Evolutionary conservation across 1,140 invertebrate genomes (phyloP).

Genomic region (Cephus cinctus): DNA sequence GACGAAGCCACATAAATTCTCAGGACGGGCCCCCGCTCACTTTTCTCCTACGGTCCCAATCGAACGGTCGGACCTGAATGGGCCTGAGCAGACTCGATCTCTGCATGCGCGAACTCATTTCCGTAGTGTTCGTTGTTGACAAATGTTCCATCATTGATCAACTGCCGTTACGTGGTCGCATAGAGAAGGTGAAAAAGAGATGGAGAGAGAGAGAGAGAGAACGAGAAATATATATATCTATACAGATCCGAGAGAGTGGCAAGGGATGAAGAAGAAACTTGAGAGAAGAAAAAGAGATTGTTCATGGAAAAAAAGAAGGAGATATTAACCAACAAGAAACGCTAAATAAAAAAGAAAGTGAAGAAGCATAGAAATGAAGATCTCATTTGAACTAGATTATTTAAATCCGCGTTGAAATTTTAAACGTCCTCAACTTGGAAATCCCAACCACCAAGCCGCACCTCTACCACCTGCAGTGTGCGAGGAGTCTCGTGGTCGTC

Average conservation of each 20-base stretch:
- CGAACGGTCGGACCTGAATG: too few relatives aligned
- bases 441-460: slow-evolving; percentile 40
- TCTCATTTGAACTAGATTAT: too few relatives aligned
- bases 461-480: slow-evolving; percentile 45
- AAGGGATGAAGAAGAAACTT: slow-evolving; percentile 4
- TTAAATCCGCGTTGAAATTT: slow-evolving; percentile 26
- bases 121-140: too few relatives aligned
- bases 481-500: slow-evolving; percentile 23
- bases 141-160: slow-evolving; percentile 39
- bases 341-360: slow-evolving; percentile 4
- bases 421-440: not conserved
- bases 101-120: too few relatives aligned
- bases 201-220: too few relatives aligned
- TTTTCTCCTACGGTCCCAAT: too few relatives aligned
- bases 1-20: too few relatives aligned
- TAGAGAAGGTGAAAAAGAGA: slow-evolving; percentile 7
- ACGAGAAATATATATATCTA: too few relatives aligned
- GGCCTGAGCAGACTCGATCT: too few relatives aligned
- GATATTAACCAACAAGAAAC: slow-evolving; percentile 14
- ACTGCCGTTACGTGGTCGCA: slow-evolving; percentile 20
- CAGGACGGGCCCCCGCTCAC: too few relatives aligned
- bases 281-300: slow-evolving; percentile 2
- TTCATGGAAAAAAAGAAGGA: not conserved
- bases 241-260: slow-evolving; percentile 4
- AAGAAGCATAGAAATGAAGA: slow-evolving; percentile 10